Conservation (phyloP, 2,888 invertebrate species). For the Clanis bilineata region DNA sequence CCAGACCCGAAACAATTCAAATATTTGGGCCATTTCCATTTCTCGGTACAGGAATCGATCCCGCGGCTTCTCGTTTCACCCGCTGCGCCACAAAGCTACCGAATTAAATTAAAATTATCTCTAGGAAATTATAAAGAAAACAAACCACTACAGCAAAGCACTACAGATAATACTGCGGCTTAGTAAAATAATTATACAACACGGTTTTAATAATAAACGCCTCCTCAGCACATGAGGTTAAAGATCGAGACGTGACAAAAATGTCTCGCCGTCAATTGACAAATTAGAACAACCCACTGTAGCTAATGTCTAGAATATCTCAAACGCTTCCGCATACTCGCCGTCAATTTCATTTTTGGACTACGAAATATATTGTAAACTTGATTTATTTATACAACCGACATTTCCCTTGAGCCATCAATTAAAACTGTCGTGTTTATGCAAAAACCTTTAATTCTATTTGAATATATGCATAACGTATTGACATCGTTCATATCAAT, state of each 20-base stretch:
- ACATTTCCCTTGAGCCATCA: conserved; percentile 14
- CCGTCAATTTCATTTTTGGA: conserved; percentile 19
- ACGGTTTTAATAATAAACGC: neutral
- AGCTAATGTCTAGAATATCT: conserved; percentile 8
- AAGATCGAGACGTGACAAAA: conserved; percentile 7
- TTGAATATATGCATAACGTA: conserved; percentile 9
- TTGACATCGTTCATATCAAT: neutral
- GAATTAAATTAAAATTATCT: no score
- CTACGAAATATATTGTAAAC: neutral
- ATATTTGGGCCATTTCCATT: no score
- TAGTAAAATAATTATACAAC: no score
- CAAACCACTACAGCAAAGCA: no score
- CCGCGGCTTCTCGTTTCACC: no score
- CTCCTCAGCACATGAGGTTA: neutral
- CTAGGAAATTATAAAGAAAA: no score
- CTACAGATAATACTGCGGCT: no score
- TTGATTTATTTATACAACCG: conserved; percentile 1
- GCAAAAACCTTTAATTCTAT: conserved; percentile 4
- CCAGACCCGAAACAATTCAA: no score
- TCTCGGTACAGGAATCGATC: no score
- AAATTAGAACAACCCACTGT: conserved; percentile 1
- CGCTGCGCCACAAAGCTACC: no score
- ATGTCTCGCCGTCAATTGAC: neutral
- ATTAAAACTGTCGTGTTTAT: conserved; percentile 12
- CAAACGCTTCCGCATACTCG: conserved; percentile 19